A percentile compares a stretch with the other conserved stretches of the same genome.
These are phyloP conservation scores for Rhizoglyphus robini DNA, from an alignment of 1,140 invertebrate genomes.

Conservation along the genomic window DNA sequence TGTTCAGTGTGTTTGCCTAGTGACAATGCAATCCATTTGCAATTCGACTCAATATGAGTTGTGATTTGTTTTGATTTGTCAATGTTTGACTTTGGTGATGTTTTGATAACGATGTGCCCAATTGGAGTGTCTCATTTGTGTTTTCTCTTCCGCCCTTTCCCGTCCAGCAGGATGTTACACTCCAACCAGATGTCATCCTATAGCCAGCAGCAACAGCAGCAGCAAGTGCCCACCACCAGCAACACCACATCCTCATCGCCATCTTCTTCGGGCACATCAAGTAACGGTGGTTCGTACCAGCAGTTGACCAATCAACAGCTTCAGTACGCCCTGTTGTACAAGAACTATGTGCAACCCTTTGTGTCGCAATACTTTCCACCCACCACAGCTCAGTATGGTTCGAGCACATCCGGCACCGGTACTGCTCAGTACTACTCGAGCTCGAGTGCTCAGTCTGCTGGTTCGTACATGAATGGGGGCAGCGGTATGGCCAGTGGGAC, in stretches of 20 bases:
- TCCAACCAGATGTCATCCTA: neutral
- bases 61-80: neutral
- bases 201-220: neutral
- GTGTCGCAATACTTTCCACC: neutral
- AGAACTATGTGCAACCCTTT: neutral
- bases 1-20: too few species aligned
- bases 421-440: too few species aligned
- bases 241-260: too few species aligned
- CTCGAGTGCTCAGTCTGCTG: too few species aligned
- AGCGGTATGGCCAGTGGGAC: neutral
- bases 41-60: too few species aligned
- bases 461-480: neutral
- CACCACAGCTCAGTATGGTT: too few species aligned
- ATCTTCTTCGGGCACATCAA: too few species aligned
- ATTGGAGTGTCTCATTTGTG: neutral
- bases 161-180: neutral
- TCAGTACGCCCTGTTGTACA: neutral
- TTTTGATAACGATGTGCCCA: neutral
- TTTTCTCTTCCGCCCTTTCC: neutral
- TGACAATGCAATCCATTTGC: neutral
- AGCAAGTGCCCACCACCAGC: neutral
- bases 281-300: too few species aligned
- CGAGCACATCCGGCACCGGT: too few species aligned
- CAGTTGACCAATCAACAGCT: too few species aligned
- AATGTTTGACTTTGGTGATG: neutral